Evolutionary conservation across 2,113 vertebrate genomes (phyloP).

Genomic region (Bos taurus): ARS-UCD2.0 NC_037337.1:72796001-72796500

Average conservation of each 20-base stretch:
- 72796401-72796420: background rate
- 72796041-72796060: background rate
- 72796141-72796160: background rate
- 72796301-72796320: background rate
- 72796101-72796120: slow-evolving; percentile 4
- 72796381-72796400: background rate
- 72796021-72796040: background rate
- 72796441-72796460: background rate
- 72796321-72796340: background rate
- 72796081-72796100: background rate
- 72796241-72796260: background rate
- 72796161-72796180: background rate
- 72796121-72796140: background rate
- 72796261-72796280: background rate
- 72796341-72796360: background rate
- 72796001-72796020: background rate
- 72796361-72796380: background rate
- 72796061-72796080: background rate
- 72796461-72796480: background rate
- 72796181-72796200: background rate
- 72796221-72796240: background rate
- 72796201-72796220: background rate
- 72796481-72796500: background rate
- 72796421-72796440: background rate
- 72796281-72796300: background rate